phyloP scores from a whole-genome alignment of 1,140 invertebrate genomes.

The Patella vulgata region DNA sequence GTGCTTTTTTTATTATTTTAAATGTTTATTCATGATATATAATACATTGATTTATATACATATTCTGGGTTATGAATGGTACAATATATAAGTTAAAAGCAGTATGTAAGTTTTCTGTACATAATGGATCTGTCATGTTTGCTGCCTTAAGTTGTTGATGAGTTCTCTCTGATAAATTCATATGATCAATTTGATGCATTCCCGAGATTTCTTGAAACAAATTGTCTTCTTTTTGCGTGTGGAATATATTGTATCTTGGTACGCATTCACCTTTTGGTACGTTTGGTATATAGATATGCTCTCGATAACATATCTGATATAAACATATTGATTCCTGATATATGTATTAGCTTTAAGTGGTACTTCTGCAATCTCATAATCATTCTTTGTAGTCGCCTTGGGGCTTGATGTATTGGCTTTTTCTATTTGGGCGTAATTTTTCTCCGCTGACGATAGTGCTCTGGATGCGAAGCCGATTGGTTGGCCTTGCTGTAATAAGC shows the following conservation, averaged over 20 bases:
- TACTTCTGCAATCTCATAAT: slow-evolving; percentile 10
- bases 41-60: too few relatives aligned
- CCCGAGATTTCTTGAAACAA: slow-evolving; percentile 8
- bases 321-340: neutral
- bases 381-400: too few relatives aligned
- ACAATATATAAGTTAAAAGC: too few relatives aligned
- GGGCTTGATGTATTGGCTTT: slow-evolving; percentile 19
- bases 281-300: neutral
- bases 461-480: slow-evolving; percentile 66
- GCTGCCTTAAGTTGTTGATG: neutral
- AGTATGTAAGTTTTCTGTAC: too few relatives aligned
- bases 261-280: neutral
- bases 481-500: slow-evolving; percentile 65
- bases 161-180: neutral
- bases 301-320: slow-evolving; percentile 6
- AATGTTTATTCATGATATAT: too few relatives aligned
- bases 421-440: slow-evolving; percentile 64
- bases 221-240: neutral
- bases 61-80: too few relatives aligned
- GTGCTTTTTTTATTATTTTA: too few relatives aligned
- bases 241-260: neutral
- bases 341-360: slow-evolving; percentile 2
- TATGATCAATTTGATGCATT: neutral
- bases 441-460: too few relatives aligned
- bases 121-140: too few relatives aligned